Conservation (phyloP, 1,140 invertebrate species). For the Hydropsyche tenuis region DNA sequence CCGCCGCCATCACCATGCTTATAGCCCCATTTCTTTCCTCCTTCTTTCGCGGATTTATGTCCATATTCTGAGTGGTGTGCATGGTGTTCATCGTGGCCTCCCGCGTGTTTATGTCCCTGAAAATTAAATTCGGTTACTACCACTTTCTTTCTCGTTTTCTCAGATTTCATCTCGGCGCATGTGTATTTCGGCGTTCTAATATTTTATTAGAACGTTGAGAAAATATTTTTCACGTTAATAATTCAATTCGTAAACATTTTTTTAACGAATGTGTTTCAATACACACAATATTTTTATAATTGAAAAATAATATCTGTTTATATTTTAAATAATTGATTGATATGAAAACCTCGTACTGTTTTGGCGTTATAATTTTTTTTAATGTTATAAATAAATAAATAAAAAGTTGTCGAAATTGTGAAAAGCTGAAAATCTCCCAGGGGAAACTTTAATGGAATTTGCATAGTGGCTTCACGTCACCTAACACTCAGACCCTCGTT, state of each 20-base stretch:
- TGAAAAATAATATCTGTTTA: too few relatives aligned
- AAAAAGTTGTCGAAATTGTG: background rate
- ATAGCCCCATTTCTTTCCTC: constrained; percentile 67
- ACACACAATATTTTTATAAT: too few relatives aligned
- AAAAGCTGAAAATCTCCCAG: background rate
- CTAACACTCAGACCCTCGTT: constrained; percentile 6
- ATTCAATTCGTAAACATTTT: constrained; percentile 1
- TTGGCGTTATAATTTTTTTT: too few relatives aligned
- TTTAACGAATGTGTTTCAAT: too few relatives aligned
- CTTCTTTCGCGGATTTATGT: constrained; percentile 59
- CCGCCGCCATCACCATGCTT: constrained; percentile 57
- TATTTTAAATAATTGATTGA: too few relatives aligned
- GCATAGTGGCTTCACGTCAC: constrained; percentile 11
- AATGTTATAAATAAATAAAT: background rate
- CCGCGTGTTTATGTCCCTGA: constrained; percentile 63
- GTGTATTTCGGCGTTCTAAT: too few relatives aligned
- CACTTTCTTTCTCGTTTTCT: background rate
- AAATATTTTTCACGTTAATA: too few relatives aligned
- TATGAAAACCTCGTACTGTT: too few relatives aligned
- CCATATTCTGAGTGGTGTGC: constrained; percentile 59
- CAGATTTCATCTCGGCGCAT: background rate
- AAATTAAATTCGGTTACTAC: constrained; percentile 18
- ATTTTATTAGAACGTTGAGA: too few relatives aligned
- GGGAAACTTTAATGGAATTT: constrained; percentile 33
- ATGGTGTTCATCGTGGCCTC: constrained; percentile 65